A percentile compares a stretch with the other conserved stretches of the same genome.
Evolutionary conservation across 2,113 vertebrate species (phyloP).

Genomic region (Neopipo cinnamomea): DNA sequence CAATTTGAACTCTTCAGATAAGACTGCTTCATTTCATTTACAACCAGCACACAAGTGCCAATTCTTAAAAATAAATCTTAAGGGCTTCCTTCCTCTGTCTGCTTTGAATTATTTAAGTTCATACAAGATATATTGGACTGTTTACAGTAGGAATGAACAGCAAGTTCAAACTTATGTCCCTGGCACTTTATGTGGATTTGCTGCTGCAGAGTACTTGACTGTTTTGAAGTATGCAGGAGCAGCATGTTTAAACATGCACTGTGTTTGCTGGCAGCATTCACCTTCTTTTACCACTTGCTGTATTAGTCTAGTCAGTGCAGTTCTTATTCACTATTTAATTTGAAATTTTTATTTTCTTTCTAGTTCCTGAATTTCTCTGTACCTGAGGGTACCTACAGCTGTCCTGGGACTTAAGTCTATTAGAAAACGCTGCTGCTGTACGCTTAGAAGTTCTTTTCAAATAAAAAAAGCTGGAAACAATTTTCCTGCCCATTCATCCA

Average conservation of each 20-base stretch:
- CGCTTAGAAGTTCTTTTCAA: neutral
- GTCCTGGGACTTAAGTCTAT: neutral
- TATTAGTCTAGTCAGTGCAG: neutral
- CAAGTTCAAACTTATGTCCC: constrained; percentile 1
- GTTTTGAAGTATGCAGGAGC: neutral
- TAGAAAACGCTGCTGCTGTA: neutral
- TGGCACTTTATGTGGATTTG: neutral
- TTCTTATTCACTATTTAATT: neutral
- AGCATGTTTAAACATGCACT: constrained; percentile 9
- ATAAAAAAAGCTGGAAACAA: neutral
- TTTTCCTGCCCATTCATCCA: neutral
- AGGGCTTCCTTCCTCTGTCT: neutral
- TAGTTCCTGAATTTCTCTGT: neutral
- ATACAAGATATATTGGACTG: neutral
- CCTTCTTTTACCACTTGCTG: neutral
- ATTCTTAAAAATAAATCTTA: neutral
- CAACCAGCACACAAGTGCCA: neutral
- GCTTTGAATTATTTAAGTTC: neutral
- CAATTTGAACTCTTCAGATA: neutral
- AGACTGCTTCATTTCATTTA: neutral
- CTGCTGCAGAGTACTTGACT: neutral
- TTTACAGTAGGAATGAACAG: neutral
- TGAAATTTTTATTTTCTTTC: neutral
- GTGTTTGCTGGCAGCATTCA: neutral
- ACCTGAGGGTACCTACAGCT: neutral